phyloP scores from a whole-genome alignment of 1,140 invertebrate genomes.

The Drosophila bipectinata region DNA sequence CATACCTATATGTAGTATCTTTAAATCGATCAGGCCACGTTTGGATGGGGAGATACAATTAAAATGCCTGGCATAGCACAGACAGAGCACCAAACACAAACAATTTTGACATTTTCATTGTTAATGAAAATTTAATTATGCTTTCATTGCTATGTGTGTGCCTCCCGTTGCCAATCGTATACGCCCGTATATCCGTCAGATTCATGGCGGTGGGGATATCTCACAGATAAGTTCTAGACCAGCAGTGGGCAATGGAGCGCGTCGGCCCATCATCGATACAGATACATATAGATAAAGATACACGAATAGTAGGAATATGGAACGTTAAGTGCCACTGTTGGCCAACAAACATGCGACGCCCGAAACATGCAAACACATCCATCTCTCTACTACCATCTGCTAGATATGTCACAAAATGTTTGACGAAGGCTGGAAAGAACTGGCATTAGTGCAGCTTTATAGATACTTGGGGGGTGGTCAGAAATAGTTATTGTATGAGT shows the following conservation, averaged over 20 bases:
- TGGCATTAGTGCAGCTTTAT: too few relatives aligned
- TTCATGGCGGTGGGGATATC: not conserved
- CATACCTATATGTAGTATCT: slow-evolving; percentile 18
- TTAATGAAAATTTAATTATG: slow-evolving; percentile 82
- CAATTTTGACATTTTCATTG: slow-evolving; percentile 77
- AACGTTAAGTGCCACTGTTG: slow-evolving; percentile 31
- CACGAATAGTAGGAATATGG: slow-evolving; percentile 9
- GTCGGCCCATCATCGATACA: slow-evolving; percentile 32
- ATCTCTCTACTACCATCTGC: not conserved
- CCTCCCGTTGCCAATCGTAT: too few relatives aligned
- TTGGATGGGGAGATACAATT: slow-evolving; percentile 24
- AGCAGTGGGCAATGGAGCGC: slow-evolving; percentile 23
- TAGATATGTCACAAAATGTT: slow-evolving; percentile 38
- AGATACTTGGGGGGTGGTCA: too few relatives aligned
- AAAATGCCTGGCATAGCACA: slow-evolving; percentile 45
- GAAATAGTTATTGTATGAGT: too few relatives aligned
- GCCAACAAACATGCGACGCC: slow-evolving; percentile 53
- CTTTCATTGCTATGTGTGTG: slow-evolving; percentile 40
- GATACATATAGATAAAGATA: slow-evolving; percentile 25
- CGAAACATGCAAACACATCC: slow-evolving; percentile 54
- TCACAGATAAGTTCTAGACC: slow-evolving; percentile 31
- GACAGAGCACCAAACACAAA: slow-evolving; percentile 32
- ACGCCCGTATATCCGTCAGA: not conserved
- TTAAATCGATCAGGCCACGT: slow-evolving; percentile 52
- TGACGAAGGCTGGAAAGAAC: slow-evolving; percentile 20